Evolutionary conservation across 37 sponge, comb jelly and placozoan species (phyloP), one percentile per base, ranked within the genome.

Genomic region (Lycopodina hypogea): DNA sequence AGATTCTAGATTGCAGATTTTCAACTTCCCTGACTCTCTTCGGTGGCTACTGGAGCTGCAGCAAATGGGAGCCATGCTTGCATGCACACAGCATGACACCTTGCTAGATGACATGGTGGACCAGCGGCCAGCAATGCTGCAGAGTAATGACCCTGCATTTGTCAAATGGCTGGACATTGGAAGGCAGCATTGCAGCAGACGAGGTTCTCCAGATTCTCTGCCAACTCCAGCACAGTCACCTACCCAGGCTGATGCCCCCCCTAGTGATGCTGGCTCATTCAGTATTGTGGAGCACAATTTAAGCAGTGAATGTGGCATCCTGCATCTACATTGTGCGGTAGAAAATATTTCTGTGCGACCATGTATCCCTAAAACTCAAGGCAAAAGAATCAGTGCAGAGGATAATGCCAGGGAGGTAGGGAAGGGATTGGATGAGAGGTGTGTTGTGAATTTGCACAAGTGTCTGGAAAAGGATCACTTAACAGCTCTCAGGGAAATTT

Each of bases 11-110:
- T 9, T 45, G 48, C 48, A 45, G 9, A 42, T 3, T 1, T 65
- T 62, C 2, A 0, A 21, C 67, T n/a, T 19, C 28, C 28, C 52
- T 4, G 56, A 29, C 36, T 73, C 74, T 35, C 18, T 73, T 55
- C 35, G 56, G 39, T 68, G 76, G 24, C 29, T 76, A 0, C 77
- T 68, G 18, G 1, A 38, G 17, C 48, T 83, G 66, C 76, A 74
- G 69, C 48, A 56, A 6, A 23, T 75, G 38, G 84, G 84, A 4
- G 84, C 74, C 29, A 32, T 75, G 45, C 42, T 83, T 23, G 69
- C 68, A 11, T 83, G 76, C 71, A 83, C 84, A 35, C 84, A 78
- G 35, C 70, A 77, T 41, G 77, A 77, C 33, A 70, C 77, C 37
- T 15, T 24, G 58, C 68, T 85, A 34, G 74, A 71, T 50, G n/a